Evolutionary conservation across 2,797 vertebrate genomes (phyloP).

Genomic region (Telmatherina bonti): DNA sequence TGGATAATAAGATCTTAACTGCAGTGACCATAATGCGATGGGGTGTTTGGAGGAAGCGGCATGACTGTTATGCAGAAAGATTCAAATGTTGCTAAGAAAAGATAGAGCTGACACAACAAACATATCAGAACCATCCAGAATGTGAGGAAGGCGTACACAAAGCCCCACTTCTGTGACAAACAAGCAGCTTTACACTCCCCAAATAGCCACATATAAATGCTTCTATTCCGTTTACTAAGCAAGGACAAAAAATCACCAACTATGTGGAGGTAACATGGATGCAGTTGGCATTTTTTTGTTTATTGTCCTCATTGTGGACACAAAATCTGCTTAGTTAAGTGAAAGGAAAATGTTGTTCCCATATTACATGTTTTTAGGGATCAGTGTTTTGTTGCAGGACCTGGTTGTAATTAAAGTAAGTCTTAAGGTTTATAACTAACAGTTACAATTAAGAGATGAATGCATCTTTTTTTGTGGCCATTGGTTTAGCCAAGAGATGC

Average conservation of each 20-base stretch:
- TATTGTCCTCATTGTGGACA: neutral
- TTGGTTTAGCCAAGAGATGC: no score
- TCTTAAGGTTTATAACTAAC: neutral
- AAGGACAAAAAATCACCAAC: constrained; percentile 30
- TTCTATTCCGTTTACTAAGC: constrained; percentile 38
- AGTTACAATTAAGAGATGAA: neutral
- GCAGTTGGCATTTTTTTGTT: constrained; percentile 13
- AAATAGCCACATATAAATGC: constrained; percentile 67
- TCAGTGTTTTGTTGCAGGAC: neutral
- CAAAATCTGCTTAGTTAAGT: neutral
- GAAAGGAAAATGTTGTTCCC: neutral
- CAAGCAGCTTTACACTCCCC: constrained; percentile 70
- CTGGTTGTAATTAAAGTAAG: neutral
- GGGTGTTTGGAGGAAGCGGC: constrained; percentile 43
- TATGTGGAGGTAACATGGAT: constrained; percentile 31
- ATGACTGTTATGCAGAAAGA: constrained; percentile 50
- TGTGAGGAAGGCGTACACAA: constrained; percentile 47
- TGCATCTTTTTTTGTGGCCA: neutral
- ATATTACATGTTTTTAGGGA: neutral
- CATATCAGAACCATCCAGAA: constrained; percentile 76
- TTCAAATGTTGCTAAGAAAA: constrained; percentile 56
- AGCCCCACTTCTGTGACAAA: constrained; percentile 53
- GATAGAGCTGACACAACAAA: constrained; percentile 68
- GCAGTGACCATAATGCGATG: constrained; percentile 60
- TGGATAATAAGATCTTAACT: constrained; percentile 69